Evolutionary conservation across 2,888 invertebrate species (phyloP), one percentile per base, ranked within the genome.

Genomic region (Ferdinandea cuprea): DNA sequence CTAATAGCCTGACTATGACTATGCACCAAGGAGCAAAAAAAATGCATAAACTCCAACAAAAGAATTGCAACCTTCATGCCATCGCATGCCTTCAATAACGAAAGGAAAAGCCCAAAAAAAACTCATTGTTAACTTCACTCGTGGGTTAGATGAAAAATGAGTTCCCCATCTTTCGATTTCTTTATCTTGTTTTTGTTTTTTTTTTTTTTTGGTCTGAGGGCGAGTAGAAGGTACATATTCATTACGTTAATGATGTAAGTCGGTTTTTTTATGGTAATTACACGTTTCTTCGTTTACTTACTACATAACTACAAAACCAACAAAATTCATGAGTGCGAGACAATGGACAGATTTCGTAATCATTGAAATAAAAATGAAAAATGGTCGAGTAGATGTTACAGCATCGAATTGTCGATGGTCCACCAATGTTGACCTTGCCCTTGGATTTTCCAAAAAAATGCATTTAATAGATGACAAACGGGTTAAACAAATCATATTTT

Each of bases 311-410:
- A 25, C 21, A n/a, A 28, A 6, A 21, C 7, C 25, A 48, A 28
- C 48, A 48, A 28, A 48, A 28, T n/a, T 13, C 19, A 44, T 21
- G 6, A 44, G 1, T 3, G 35, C 11, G 9, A 15, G 44, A 13
- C 13, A 48, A 25, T 28, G 48, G 25, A 48, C n/a, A 13, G 48
- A 48, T 52, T 52, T 52, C 9, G 30, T 52, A 52, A 32, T 52
- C 30, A 15, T 15, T 11, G 50, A 25, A 28, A n/a, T n/a, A n/a
- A n/a, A 30, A 52, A 52, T 30, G 25, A 4, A 15, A 19, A 2
- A n/a, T 40, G 15, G 15, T 25, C 25, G 25, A 48, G 9, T n/a
- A 40, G 15, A 40, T 40, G 30, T 52, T 28, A 30, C 52, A 28
- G 30, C 30, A 52, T 50, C 50, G n/a, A n/a, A n/a, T n/a, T n/a